Evolutionary conservation across 2,888 invertebrate genomes (phyloP), one percentile per base, ranked within the genome.

Genomic region (Sphaerophoria rueppellii): DNA sequence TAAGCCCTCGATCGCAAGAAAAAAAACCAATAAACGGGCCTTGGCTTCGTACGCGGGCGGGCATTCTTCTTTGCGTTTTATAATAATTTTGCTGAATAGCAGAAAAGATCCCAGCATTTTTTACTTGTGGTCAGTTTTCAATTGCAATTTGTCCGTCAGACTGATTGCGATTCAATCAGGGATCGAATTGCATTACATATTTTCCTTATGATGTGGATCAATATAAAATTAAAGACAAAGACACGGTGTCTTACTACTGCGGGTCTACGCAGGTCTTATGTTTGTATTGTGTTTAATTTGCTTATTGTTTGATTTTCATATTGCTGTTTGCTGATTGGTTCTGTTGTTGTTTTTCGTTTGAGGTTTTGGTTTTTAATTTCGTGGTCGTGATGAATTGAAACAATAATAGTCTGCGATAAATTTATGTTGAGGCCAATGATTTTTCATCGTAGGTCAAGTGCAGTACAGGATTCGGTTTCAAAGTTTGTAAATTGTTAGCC

Each of bases 361-460:
- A 50, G 55, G 32, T 73, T 52, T 73, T 69, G 74, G 65, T 71
- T 60, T 70, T 67, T 24, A 52, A 69, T 73, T 65, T 60, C 73
- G 81, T 61, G 85, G 80, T 76, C 72, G 57, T 70, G 69, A 76
- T 76, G 60, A 61, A 75, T 75, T 75, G 65, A 52, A 58, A 54
- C 54, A 37, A 85, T 61, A 24, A 24, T 76, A 76, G 52, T 72
- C 67, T 57, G 52, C 35, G 67, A 73, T 80, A 2, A 52, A 37
- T 70, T 5, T 12, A 24, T 65, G 61, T 57, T 73, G 81, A 81
- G 63, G 76, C 48, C 54, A 67, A 54, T 63, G 57, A 32, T 37
- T 58, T 58, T 83, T 55, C 52, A 55, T 74, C 73, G 58, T 54
- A 69, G 81, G 81, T 77, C 85, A 85, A 85, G 85, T 81, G 76